A percentile compares a stretch with the other conserved stretches of the same genome.
phyloP scores from a whole-genome alignment of 2,797 vertebrate genomes.

The Peromyscus nudipes region DNA sequence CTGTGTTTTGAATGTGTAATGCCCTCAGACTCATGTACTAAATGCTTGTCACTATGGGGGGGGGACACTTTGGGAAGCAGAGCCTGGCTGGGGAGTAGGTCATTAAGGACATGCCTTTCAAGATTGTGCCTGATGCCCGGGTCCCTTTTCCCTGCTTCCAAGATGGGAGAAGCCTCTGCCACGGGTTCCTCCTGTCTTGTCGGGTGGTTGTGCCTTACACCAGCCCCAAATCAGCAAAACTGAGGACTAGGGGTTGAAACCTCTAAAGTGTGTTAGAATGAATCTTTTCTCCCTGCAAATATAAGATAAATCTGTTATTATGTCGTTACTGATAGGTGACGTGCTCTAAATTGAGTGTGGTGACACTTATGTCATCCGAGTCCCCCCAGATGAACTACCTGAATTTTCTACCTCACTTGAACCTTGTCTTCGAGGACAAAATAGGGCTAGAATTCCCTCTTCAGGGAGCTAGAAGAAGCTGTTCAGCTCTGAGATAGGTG shows the following conservation, averaged over 20 bases:
- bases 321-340: not conserved
- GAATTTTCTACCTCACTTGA: not conserved
- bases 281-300: not conserved
- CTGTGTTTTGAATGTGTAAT: not conserved
- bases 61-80: not conserved
- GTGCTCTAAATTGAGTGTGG: slow-evolving; percentile 1
- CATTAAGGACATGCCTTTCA: not conserved
- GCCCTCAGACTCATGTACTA: not conserved
- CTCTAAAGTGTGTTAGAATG: not conserved
- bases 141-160: not conserved
- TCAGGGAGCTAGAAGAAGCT: not conserved
- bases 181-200: no score
- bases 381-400: not conserved
- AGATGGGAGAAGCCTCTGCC: not conserved
- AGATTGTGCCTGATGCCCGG: not conserved
- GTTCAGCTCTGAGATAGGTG: not conserved
- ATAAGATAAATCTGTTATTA: not conserved
- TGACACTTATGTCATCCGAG: not conserved
- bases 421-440: not conserved
- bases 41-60: not conserved
- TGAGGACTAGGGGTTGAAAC: not conserved
- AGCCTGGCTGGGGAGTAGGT: not conserved
- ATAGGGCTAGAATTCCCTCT: not conserved
- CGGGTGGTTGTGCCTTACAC: not conserved
- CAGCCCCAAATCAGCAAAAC: not conserved